A percentile compares a stretch with the other conserved stretches of the same genome.
phyloP scores from a whole-genome alignment of 2,888 invertebrate genomes.

The Nomada flava region DNA sequence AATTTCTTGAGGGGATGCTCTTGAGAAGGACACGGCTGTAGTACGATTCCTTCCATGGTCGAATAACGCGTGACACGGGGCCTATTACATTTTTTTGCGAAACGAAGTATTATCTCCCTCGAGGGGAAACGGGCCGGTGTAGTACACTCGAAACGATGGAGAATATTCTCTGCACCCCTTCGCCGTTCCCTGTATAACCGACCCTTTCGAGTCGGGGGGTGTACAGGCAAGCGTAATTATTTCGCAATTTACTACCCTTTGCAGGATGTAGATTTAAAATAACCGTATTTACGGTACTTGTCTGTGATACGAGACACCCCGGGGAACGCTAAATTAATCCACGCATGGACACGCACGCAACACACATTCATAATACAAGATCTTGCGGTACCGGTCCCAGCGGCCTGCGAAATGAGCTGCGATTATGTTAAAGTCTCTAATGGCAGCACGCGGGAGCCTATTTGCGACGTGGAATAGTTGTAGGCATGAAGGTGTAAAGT shows the following conservation, averaged over 20 bases:
- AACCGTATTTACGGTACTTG: constrained; percentile 77
- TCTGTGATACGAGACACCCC: constrained; percentile 74
- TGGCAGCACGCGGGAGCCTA: neutral
- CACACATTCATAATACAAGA: constrained; percentile 55
- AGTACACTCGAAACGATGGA: constrained; percentile 74
- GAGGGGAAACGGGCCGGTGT: constrained; percentile 65
- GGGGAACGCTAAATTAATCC: constrained; percentile 72
- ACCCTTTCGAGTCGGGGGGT: constrained; percentile 63
- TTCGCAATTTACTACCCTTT: constrained; percentile 80
- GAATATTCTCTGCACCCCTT: constrained; percentile 72
- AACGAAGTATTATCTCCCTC: constrained; percentile 70
- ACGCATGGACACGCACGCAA: constrained; percentile 59
- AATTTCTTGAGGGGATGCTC: constrained; percentile 48
- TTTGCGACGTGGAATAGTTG: neutral
- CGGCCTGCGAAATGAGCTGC: constrained; percentile 35
- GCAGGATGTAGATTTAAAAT: constrained; percentile 79
- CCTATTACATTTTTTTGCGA: constrained; percentile 53
- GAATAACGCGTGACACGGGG: constrained; percentile 63
- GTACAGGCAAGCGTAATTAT: constrained; percentile 77
- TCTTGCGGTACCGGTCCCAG: constrained; percentile 33
- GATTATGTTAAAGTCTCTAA: constrained; percentile 25
- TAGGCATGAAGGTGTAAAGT: neutral
- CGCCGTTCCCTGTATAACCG: constrained; percentile 63
- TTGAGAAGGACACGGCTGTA: constrained; percentile 10
- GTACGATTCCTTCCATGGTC: constrained; percentile 53